Evolutionary conservation across 2,888 invertebrate genomes (phyloP).

Genomic region (Agrilus biguttatus): DNA sequence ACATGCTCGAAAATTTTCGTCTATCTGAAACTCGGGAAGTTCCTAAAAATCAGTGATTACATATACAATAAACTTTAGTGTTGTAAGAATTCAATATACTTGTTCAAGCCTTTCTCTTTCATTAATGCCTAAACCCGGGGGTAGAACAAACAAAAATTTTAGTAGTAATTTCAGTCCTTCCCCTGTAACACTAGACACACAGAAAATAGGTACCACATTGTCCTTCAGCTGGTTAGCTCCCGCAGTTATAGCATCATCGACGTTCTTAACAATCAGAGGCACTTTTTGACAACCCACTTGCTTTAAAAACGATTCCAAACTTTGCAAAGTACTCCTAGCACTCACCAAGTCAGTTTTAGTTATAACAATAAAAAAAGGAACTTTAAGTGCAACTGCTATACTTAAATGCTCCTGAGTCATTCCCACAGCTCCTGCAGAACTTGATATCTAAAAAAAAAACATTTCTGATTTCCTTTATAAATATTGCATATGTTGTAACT

Average conservation of each 20-base stretch:
- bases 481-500: constrained; percentile 19
- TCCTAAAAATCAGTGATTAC: constrained; percentile 35
- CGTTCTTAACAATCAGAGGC: constrained; percentile 47
- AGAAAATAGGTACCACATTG: constrained; percentile 64
- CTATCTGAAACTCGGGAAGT: constrained; percentile 78
- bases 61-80: neutral
- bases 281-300: constrained; percentile 49
- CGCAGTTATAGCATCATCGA: constrained; percentile 63
- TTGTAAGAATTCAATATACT: constrained; percentile 20
- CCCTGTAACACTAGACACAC: constrained; percentile 84
- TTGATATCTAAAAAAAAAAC: constrained; percentile 48
- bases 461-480: constrained; percentile 1
- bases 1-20: constrained; percentile 81
- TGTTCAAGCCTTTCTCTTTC: constrained; percentile 59
- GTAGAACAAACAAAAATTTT: constrained; percentile 72
- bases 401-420: constrained; percentile 87
- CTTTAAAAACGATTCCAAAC: constrained; percentile 47
- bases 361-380: constrained; percentile 87
- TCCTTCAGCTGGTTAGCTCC: constrained; percentile 51
- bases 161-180: constrained; percentile 69
- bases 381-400: constrained; percentile 62
- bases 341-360: constrained; percentile 85
- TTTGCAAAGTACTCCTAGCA: constrained; percentile 36
- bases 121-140: constrained; percentile 46
- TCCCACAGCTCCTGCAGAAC: constrained; percentile 63